Percentiles rank a stretch among this genome's conserved stretches.
These are phyloP conservation scores for Ischnura elegans DNA, from an alignment of 2,888 invertebrate species.

Conservation along the genomic window DNA sequence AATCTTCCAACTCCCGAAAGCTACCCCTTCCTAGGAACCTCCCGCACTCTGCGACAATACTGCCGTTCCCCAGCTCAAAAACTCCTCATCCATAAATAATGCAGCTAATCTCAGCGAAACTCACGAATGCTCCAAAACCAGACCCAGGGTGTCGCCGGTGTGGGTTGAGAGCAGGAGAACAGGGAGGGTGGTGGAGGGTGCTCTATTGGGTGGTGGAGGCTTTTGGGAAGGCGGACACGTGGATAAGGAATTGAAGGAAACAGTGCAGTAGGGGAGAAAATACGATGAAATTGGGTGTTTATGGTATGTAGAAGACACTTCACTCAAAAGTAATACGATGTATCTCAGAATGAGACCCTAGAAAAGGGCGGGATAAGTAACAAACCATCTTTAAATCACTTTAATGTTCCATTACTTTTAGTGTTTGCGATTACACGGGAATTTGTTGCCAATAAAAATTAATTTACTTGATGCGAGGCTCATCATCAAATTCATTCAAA, in stretches of 20 bases:
- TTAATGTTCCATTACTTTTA: too few relatives aligned
- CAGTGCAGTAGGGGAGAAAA: background rate
- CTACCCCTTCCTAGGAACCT: background rate
- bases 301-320: background rate
- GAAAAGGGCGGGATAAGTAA: too few relatives aligned
- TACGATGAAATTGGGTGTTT: background rate
- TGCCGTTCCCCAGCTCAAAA: slow-evolving; percentile 3
- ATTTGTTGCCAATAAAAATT: too few relatives aligned
- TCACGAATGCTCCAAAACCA: slow-evolving; percentile 56
- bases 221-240: background rate
- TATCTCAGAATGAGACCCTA: background rate
- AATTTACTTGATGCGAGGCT: too few relatives aligned
- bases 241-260: slow-evolving; percentile 9
- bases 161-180: background rate
- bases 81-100: slow-evolving; percentile 64
- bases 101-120: slow-evolving; percentile 56
- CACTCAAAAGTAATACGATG: background rate
- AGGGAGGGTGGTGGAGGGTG: background rate
- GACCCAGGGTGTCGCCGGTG: slow-evolving; percentile 48
- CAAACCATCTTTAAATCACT: too few relatives aligned
- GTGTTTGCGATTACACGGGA: too few relatives aligned
- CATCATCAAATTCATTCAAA: too few relatives aligned
- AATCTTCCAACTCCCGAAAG: background rate
- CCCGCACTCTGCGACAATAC: background rate
- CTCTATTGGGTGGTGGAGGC: background rate